phyloP scores from a whole-genome alignment of 2,113 vertebrate genomes.

The Anas platyrhynchos region DNA sequence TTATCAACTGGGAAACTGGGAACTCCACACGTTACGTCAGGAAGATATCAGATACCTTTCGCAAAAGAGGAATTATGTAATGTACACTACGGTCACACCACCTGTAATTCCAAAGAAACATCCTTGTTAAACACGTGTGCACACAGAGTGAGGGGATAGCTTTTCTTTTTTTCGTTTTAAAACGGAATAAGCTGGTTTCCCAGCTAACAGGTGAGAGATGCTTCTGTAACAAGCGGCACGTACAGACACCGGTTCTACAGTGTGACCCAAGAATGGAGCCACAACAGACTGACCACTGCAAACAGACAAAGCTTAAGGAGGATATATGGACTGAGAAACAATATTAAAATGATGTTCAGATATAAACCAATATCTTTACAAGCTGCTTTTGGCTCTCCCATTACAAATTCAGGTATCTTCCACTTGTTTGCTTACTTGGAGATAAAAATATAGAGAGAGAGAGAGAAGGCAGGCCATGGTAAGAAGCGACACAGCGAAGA shows the following conservation, averaged over 20 bases:
- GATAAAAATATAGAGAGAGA: neutral
- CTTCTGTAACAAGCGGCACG: neutral
- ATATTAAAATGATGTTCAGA: neutral
- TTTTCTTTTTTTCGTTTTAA: neutral
- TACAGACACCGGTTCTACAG: neutral
- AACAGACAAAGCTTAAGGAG: neutral
- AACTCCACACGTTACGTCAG: neutral
- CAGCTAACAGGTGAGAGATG: neutral
- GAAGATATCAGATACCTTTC: neutral
- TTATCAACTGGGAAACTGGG: neutral
- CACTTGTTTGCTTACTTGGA: neutral
- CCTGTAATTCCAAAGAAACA: neutral
- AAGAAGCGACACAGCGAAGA: neutral
- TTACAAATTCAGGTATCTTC: neutral
- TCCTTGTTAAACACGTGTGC: neutral
- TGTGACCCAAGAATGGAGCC: neutral
- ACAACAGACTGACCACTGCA: neutral
- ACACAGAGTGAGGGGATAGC: neutral
- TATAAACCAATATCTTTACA: neutral
- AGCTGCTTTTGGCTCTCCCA: neutral
- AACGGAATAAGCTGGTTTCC: neutral
- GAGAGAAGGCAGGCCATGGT: neutral
- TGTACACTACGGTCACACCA: neutral
- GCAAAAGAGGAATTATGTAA: conserved; percentile 15
- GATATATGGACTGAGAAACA: neutral